Conservation (phyloP, 2,113 vertebrate genomes). For the Orycteropus afer region DNA sequence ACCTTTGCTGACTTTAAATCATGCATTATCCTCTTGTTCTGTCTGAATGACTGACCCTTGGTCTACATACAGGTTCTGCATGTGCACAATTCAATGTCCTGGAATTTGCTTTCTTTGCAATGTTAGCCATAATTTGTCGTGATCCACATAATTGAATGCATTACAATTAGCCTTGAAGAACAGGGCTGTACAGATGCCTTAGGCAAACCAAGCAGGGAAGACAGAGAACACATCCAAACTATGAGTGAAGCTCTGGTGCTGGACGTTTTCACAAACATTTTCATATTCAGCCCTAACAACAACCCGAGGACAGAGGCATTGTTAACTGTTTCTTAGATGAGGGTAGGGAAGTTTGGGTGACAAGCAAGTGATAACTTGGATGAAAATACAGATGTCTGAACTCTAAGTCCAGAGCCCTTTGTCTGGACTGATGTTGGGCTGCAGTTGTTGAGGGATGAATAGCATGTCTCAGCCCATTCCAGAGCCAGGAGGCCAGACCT, state of each 20-base stretch:
- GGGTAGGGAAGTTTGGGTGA: neutral
- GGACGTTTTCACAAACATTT: neutral
- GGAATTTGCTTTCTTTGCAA: no score
- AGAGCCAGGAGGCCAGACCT: neutral
- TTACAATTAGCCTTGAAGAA: no score
- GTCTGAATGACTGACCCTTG: no score
- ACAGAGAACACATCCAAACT: neutral
- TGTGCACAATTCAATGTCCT: no score
- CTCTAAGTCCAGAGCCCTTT: neutral
- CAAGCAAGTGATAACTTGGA: neutral
- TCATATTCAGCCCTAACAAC: accelerated
- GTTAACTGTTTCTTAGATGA: neutral
- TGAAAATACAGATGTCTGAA: neutral
- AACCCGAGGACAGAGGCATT: neutral
- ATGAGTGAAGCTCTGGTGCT: neutral
- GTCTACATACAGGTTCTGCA: no score
- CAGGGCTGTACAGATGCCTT: neutral
- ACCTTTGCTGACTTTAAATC: no score
- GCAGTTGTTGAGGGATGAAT: neutral
- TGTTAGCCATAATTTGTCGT: no score
- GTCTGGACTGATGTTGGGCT: neutral
- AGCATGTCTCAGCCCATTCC: neutral
- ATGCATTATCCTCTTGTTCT: no score
- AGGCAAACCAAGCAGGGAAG: neutral
- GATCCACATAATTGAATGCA: no score